phyloP scores from a whole-genome alignment of 2,888 invertebrate genomes.

The Rhyacophila evoluta region DNA sequence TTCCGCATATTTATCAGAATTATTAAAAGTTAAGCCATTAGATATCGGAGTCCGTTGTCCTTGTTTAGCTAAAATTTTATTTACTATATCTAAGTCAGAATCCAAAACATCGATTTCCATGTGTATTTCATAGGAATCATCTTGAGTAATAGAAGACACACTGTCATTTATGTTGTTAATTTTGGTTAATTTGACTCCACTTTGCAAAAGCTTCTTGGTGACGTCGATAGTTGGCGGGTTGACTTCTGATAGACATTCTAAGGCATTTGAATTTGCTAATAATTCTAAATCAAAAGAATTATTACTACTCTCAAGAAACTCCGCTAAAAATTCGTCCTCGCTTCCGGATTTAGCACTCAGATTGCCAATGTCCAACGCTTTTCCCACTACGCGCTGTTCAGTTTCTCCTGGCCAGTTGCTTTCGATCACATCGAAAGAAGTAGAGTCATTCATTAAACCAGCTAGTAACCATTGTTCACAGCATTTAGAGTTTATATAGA shows the following conservation, averaged over 20 bases:
- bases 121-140: constrained; percentile 58
- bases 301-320: constrained; percentile 63
- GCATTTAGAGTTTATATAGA: constrained; percentile 65
- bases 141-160: constrained; percentile 44
- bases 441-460: constrained; percentile 30
- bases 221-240: constrained; percentile 58
- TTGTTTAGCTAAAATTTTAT: constrained; percentile 58
- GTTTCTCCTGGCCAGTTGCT: not conserved
- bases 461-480: constrained; percentile 64
- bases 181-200: constrained; percentile 58
- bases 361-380: constrained; percentile 15
- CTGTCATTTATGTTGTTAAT: constrained; percentile 62
- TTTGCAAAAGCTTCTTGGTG: constrained; percentile 56
- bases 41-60: constrained; percentile 9
- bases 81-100: constrained; percentile 63
- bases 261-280: constrained; percentile 62
- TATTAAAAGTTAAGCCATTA: not conserved
- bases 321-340: constrained; percentile 66
- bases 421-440: constrained; percentile 1
- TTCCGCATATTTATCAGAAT: constrained; percentile 54
- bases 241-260: constrained; percentile 62
- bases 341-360: constrained; percentile 59
- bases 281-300: constrained; percentile 45
- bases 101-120: constrained; percentile 66
- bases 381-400: not conserved